Evolutionary conservation across 2,797 vertebrate genomes (phyloP).

Genomic region (Adelosebastes latens): DNA sequence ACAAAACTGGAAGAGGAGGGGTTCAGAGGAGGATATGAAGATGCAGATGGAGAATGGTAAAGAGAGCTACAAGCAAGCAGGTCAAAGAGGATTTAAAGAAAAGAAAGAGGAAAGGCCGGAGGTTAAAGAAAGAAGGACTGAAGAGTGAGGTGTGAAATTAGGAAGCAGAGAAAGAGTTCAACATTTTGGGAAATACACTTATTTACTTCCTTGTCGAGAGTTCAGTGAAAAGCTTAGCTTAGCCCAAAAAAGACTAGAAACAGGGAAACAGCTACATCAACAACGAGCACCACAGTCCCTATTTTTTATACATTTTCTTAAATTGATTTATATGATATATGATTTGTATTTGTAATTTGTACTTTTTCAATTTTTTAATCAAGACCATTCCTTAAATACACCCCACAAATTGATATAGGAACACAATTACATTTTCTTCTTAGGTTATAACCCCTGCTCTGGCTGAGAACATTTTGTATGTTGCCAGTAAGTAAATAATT

Average conservation of each 20-base stretch:
- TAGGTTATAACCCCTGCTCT: background rate
- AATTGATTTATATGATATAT: background rate
- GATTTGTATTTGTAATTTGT: background rate
- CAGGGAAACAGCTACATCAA: background rate
- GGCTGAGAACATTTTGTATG: background rate
- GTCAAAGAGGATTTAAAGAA: slow-evolving; percentile 15
- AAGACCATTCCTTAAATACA: background rate
- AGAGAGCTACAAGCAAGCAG: background rate
- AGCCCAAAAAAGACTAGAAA: too few species aligned
- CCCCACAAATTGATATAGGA: background rate
- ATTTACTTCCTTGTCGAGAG: background rate
- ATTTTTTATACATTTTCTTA: background rate
- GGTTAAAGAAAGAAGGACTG: slow-evolving; percentile 8
- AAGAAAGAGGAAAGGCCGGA: background rate
- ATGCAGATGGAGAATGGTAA: background rate
- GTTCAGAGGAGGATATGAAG: background rate
- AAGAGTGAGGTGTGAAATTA: slow-evolving; percentile 15
- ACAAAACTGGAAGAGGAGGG: background rate
- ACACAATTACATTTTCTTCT: background rate
- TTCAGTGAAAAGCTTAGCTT: background rate
- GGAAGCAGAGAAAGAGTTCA: background rate
- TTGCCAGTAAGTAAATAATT: background rate
- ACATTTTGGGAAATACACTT: background rate
- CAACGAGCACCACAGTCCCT: background rate
- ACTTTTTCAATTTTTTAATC: background rate